Base-by-base conservation (phyloP, 2,113 vertebrate species). In the Misgurnus mizolepis region DNA sequence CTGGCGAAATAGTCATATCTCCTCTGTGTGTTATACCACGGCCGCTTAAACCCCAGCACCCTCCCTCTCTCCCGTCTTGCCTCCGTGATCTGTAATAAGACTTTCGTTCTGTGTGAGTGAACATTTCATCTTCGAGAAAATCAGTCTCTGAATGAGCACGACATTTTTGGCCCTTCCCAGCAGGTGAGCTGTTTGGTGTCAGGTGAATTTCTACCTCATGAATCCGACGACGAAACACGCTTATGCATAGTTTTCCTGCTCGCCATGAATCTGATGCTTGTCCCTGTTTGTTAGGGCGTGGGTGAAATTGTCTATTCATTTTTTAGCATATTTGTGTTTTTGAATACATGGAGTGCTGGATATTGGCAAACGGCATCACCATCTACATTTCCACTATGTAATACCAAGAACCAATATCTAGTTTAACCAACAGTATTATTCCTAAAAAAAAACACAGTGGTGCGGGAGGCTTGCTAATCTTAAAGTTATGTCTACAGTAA, bases 81-180 rank as follows among this genome's bases (percentile, higher is more conserved):
- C 73, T 76, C 45, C 34, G 22, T 49, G 73, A 76, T 60, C 73
- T 50, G 58, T 64, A 76, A 76, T 70, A 70, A 61, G 77, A 27
- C 56, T 62, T 34, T 65, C 61, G 78, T 79, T 79, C 78, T 79
- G 67, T 79, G 40, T 50, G 67, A 79, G 34, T 50, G 78, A 58
- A 79, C 78, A 79, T 71, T 65, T 79, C 41, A 79, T 79, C 67
- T 79, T 18, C 18, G 49, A 47, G 67, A 56, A 60, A 79, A 79
- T 61, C 55, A 47, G 53, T 39, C 73, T 76, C 8, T 64, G 60
- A 76, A 76, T 64, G 60, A 62, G 8, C 43, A 49, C 43, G 73
- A 64, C 72, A 49, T 64, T 49, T 61, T 58, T 34, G 58, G 58
- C 56, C 27, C 4, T 49, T 64, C 22, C 14, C 56, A 76, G 60